Evolutionary conservation across 2,888 invertebrate species (phyloP), one percentile per base, ranked within the genome.

Genomic region (Metellina segmentata): DNA sequence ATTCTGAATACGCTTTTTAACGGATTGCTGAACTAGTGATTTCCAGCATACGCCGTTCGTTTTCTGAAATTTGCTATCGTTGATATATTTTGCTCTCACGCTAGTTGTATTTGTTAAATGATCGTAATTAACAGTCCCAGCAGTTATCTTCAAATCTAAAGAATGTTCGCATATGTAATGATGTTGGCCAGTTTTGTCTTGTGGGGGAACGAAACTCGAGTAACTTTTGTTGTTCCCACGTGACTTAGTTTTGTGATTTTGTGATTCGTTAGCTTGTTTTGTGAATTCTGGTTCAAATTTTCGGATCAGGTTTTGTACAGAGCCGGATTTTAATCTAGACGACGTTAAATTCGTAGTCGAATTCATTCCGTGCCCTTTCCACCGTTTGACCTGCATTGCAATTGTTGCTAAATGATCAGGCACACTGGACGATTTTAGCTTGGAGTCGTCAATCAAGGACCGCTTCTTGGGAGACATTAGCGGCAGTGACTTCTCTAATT

Each of bases 281-380:
- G n/a, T 7, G 7, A 48, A 6, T 20, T 34, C 70, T 19, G 82
- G 61, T 61, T 91, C 91, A 20, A 83, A 91, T 52, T 78, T 83
- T n/a, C 87, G 34, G 9, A 81, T 87, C 20, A 91, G 61, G 61
- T 91, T 87, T 74, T 91, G 91, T 6, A 91, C 91, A 2, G 91
- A 91, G n/a, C 87, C 87, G 13, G 83, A 77, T 8, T 51, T 82
- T 9, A 20, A n/a, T 13, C 78, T 19, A 6, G 91, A 78, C 5
- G 72, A 6, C 0, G 81, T 51, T 13, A 83, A 74, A 9, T 11
- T 61, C 16, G 72, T 9, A 34, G 16, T 19, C 1, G 20, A 70
- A 52, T 49, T 70, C 6, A 51, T 70, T 2, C 48, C 4, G 16
- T 7, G 61, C n/a, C 49, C 6, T 48, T 48, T 16, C n/a, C 9